These are phyloP conservation scores for Tetheella fluctuosa DNA, from an alignment of 2,888 invertebrate species.

Conservation along the genomic window DNA sequence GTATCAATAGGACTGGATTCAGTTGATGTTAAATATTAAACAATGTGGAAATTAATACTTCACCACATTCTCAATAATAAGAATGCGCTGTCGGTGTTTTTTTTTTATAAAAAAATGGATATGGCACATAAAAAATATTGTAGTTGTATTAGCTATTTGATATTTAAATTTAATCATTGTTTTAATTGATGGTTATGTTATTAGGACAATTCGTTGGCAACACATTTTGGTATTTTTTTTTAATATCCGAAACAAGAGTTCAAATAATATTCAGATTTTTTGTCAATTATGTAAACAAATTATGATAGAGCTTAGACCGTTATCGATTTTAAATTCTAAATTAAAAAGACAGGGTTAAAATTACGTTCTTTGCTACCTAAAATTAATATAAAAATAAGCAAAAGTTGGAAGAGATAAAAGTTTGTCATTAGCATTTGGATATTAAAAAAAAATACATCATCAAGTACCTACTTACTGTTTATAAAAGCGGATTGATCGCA, in stretches of 20 bases:
- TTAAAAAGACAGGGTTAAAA: not conserved
- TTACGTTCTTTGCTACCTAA: not conserved
- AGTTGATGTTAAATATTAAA: slow-evolving; percentile 53
- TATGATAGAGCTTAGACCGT: not conserved
- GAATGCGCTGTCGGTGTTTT: slow-evolving; percentile 73
- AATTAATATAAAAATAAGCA: not conserved
- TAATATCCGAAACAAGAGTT: not conserved
- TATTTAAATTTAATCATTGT: slow-evolving; percentile 59
- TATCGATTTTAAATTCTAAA: slow-evolving; percentile 5
- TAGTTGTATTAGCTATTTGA: slow-evolving; percentile 72
- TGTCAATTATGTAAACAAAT: not conserved
- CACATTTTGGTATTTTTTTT: slow-evolving; percentile 26
- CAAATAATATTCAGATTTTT: not conserved
- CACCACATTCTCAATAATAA: slow-evolving; percentile 39
- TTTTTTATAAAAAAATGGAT: slow-evolving; percentile 64
- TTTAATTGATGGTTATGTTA: slow-evolving; percentile 67
- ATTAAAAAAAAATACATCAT: not conserved
- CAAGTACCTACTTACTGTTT: not conserved
- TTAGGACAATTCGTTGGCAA: slow-evolving; percentile 62
- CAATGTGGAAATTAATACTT: slow-evolving; percentile 37
- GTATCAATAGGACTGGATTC: slow-evolving; percentile 80
- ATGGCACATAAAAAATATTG: slow-evolving; percentile 49
- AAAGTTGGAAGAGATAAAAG: not conserved
- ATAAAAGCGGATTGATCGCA: slow-evolving; percentile 42
- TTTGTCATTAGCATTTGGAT: not conserved